phyloP scores from a whole-genome alignment of 2,888 invertebrate genomes.

The Antitype chi region DNA sequence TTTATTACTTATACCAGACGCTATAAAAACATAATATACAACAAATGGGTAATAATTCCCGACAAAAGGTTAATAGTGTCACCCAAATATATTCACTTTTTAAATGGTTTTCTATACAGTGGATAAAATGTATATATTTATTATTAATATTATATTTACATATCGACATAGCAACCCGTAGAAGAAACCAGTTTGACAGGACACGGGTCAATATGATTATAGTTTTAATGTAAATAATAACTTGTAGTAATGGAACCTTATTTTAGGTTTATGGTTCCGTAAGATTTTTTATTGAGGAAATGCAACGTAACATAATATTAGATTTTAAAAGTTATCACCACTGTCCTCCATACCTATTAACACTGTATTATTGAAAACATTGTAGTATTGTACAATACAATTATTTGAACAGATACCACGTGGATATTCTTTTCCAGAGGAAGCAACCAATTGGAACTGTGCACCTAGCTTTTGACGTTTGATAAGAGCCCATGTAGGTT shows the following conservation, averaged over 20 bases:
- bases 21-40: not conserved
- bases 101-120: constrained; percentile 22
- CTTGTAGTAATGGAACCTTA: not conserved
- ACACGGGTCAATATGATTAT: constrained; percentile 3
- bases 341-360: no score
- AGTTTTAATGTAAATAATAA: constrained; percentile 39
- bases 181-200: constrained; percentile 29
- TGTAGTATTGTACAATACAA: no score
- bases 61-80: constrained; percentile 23
- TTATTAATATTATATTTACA: not conserved
- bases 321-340: not conserved
- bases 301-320: not conserved
- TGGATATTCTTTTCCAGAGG: no score
- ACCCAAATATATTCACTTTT: constrained; percentile 27
- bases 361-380: no score
- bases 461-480: no score
- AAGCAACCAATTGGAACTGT: no score
- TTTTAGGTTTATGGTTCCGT: constrained; percentile 1
- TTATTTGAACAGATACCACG: no score
- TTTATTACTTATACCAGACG: not conserved
- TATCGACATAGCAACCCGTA: constrained; percentile 11
- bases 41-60: not conserved
- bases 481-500: no score
- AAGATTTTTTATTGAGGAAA: not conserved
- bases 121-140: not conserved